Conservation (phyloP, 1,140 invertebrate species). For the Holotrichia oblita region DNA sequence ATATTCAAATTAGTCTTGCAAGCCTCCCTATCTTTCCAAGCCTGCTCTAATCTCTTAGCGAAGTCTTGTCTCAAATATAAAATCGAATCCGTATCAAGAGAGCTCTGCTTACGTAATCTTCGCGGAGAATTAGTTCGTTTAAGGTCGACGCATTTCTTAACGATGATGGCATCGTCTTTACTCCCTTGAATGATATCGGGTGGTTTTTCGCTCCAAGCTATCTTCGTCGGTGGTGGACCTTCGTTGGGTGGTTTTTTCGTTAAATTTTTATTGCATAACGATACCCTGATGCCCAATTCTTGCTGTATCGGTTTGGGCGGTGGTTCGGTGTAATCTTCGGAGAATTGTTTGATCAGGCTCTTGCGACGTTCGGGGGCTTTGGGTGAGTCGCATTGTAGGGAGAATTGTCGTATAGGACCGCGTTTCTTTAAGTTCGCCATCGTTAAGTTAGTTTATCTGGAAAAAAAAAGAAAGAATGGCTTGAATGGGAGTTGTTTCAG, state of each 20-base stretch:
- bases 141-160: constrained; percentile 56
- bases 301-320: constrained; percentile 42
- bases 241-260: constrained; percentile 37
- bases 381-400: constrained; percentile 52
- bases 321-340: constrained; percentile 53
- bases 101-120: constrained; percentile 48
- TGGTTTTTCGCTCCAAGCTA: constrained; percentile 55
- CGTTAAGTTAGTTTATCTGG: not conserved
- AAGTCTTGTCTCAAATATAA: constrained; percentile 65
- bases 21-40: constrained; percentile 64
- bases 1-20: constrained; percentile 65
- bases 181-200: constrained; percentile 11
- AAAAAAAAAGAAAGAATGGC: not conserved
- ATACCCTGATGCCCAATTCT: constrained; percentile 45
- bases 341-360: constrained; percentile 56
- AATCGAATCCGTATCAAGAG: constrained; percentile 61
- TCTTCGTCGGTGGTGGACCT: constrained; percentile 50
- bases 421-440: constrained; percentile 44
- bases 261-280: constrained; percentile 48
- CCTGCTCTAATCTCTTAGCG: constrained; percentile 63
- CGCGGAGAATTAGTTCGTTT: constrained; percentile 44
- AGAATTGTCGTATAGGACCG: constrained; percentile 54
- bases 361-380: constrained; percentile 42
- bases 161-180: constrained; percentile 50
- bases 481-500: too few relatives aligned